Conservation (phyloP, 2,113 vertebrate species). For the Scomber scombrus region DNA sequence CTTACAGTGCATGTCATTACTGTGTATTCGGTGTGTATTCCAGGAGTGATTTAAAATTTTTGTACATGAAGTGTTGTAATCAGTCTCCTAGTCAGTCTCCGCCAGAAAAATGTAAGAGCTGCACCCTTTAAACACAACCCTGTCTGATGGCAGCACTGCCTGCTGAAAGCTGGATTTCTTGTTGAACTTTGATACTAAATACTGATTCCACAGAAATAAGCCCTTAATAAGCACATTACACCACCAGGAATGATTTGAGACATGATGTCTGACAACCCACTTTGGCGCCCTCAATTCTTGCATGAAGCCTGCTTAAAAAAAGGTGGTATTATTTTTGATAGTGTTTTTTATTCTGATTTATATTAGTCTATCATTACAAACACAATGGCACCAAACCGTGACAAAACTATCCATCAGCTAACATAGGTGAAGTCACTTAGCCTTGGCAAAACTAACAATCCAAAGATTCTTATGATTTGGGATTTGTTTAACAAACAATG, state of each 20-base stretch:
- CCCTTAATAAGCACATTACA: background rate
- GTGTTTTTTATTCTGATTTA: too few relatives aligned
- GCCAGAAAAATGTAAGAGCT: conserved; percentile 5
- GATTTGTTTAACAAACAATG: too few relatives aligned
- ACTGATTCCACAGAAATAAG: too few relatives aligned
- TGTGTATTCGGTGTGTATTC: background rate
- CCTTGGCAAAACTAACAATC: too few relatives aligned
- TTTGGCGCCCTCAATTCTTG: too few relatives aligned
- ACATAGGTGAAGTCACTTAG: too few relatives aligned
- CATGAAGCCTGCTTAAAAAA: too few relatives aligned
- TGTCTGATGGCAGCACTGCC: background rate
- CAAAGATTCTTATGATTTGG: too few relatives aligned
- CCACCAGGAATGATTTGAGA: background rate
- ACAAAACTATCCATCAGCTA: too few relatives aligned
- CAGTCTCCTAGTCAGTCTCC: background rate
- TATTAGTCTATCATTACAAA: too few relatives aligned
- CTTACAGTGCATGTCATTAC: background rate
- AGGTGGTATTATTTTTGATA: too few relatives aligned
- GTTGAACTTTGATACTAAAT: background rate
- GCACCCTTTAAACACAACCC: background rate
- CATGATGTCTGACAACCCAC: background rate
- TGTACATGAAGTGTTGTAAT: background rate
- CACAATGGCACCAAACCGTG: too few relatives aligned
- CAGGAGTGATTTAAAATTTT: background rate
- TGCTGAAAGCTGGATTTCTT: background rate